These are phyloP conservation scores for Burhinus oedicnemus DNA, from an alignment of 2,113 vertebrate species.

Conservation along the genomic window DNA sequence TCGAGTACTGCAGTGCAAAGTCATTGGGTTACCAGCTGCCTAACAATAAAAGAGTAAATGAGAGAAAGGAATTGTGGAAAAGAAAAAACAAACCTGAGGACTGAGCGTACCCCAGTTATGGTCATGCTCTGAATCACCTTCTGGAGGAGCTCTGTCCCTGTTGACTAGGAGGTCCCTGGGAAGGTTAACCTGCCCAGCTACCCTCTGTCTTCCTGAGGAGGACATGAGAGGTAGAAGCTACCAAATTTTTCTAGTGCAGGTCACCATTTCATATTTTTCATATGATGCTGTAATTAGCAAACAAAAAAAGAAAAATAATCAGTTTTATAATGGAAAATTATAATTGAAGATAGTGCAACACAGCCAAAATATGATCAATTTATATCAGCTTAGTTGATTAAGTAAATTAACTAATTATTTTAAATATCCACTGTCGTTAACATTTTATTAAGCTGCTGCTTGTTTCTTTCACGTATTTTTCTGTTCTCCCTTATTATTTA, in stretches of 20 bases:
- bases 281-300: not conserved
- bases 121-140: not conserved
- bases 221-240: not conserved
- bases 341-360: not conserved
- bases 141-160: not conserved
- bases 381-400: not conserved
- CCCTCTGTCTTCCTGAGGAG: not conserved
- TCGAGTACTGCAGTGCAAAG: not conserved
- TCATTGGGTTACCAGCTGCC: not conserved
- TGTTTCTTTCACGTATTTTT: not conserved
- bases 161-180: not conserved
- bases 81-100: not conserved
- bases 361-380: not conserved
- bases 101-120: not conserved
- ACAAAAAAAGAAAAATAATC: not conserved
- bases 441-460: not conserved
- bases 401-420: conserved; percentile 4
- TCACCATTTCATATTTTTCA: not conserved
- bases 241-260: not conserved
- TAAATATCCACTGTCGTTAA: not conserved
- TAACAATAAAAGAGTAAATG: not conserved
- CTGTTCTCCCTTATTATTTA: not conserved
- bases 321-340: not conserved
- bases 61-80: not conserved
- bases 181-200: not conserved